Evolutionary conservation across 2,888 invertebrate species (phyloP), one percentile per base, ranked within the genome.

Genomic region (Meganola albula): DNA sequence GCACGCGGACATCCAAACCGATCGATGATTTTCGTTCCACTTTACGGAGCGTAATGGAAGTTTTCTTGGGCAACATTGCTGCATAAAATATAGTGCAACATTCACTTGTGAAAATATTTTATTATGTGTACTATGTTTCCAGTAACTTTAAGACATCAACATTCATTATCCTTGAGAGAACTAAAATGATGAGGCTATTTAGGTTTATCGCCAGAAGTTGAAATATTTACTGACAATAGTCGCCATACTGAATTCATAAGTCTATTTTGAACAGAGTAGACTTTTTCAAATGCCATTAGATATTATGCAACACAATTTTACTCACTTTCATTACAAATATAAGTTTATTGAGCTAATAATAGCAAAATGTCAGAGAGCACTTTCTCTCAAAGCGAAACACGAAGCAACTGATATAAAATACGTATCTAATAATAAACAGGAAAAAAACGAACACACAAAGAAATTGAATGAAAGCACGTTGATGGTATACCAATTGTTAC

Each of bases 21-120:
- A 68, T 65, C 58, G 60, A 61, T 70, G 67, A 63, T 63, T 63
- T 65, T 55, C 50, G 44, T 54, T 44, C 42, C 37, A 53, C 54
- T 38, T 34, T 41, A 44, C 31, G 45, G 40, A 27, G 49, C 56
- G 46, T 43, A 44, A 51, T 40, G 48, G 40, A 49, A 40, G 50
- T 47, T 57, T 56, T 43, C 34, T 32, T 32, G 30, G 32, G 32
- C 40, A 34, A 34, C 31, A 23, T 28, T 31, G 42, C 40, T 35
- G 31, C 31, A 31, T 24, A 18, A 8, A 31, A 40, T 14, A 14
- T 25, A 26, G 11, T 13, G 12, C 12, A 7, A 10, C n/a, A n/a
- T 30, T 16, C 18, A 8, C 14, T 10, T 6, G 16, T 24, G 25
- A 18, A 18, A 12, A 27, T 31, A 23, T 24, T n/a, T 1, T 18